Evolutionary conservation across 2,888 invertebrate genomes (phyloP).

Genomic region (Gymnoscelis rufifasciata): DNA sequence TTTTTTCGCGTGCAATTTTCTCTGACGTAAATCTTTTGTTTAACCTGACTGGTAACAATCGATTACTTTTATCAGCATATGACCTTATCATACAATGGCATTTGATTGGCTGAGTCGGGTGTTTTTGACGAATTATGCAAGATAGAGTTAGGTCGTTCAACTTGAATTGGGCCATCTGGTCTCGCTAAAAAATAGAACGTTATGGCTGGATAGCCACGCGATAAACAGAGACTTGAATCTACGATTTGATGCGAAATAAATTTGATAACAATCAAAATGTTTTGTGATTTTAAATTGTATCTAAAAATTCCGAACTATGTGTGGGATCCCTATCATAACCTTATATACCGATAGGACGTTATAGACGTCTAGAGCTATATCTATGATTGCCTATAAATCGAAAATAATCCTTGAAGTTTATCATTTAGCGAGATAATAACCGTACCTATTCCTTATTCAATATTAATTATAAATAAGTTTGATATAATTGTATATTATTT

Average conservation of each 20-base stretch:
- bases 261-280: constrained; percentile 9
- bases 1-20: neutral
- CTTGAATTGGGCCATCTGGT: constrained; percentile 47
- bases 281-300: no score
- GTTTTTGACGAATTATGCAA: constrained; percentile 44
- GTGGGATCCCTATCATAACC: no score
- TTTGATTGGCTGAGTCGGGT: constrained; percentile 32
- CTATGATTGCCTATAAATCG: no score
- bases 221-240: constrained; percentile 52
- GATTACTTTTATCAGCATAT: constrained; percentile 32
- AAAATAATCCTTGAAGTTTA: no score
- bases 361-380: no score
- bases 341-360: no score
- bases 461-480: no score
- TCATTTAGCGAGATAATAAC: no score
- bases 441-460: no score
- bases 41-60: constrained; percentile 24
- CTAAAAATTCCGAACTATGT: no score
- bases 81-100: constrained; percentile 52
- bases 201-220: constrained; percentile 49
- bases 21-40: constrained; percentile 23
- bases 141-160: constrained; percentile 62
- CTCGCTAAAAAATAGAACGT: constrained; percentile 43
- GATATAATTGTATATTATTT: no score
- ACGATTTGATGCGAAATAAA: constrained; percentile 46